phyloP scores from a whole-genome alignment of 1,140 invertebrate genomes.

The Agrilus planipennis region DNA sequence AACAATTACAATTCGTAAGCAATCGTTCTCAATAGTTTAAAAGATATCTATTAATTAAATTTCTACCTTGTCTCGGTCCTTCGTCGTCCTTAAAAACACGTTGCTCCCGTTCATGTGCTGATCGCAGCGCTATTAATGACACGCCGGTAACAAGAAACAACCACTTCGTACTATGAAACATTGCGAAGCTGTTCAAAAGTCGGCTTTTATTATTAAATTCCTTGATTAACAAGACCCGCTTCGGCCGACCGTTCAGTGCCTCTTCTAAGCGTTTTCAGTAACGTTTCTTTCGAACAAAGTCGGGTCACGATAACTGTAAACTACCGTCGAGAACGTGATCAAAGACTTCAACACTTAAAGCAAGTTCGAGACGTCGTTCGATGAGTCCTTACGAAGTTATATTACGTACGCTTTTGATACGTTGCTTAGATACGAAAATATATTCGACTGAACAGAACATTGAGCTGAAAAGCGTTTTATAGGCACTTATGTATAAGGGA shows the following conservation, averaged over 20 bases:
- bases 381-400: no score
- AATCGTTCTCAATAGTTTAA: no score
- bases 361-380: no score
- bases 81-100: no score
- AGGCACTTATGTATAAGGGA: background rate
- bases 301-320: slow-evolving; percentile 13
- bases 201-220: background rate
- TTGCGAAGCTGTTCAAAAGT: slow-evolving; percentile 9
- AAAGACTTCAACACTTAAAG: no score
- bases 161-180: slow-evolving; percentile 34
- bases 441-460: no score
- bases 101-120: slow-evolving; percentile 32
- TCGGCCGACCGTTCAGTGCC: background rate
- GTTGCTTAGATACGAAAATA: no score
- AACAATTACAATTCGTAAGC: no score
- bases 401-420: no score
- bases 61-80: no score
- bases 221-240: background rate
- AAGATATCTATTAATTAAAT: no score
- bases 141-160: slow-evolving; percentile 36
- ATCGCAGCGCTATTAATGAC: slow-evolving; percentile 37
- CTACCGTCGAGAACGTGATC: background rate
- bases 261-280: no score
- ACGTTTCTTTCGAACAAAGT: slow-evolving; percentile 4
- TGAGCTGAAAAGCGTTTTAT: background rate